Conservation (phyloP, 2,888 invertebrate genomes). For the Blastobasis lacticolella region DNA sequence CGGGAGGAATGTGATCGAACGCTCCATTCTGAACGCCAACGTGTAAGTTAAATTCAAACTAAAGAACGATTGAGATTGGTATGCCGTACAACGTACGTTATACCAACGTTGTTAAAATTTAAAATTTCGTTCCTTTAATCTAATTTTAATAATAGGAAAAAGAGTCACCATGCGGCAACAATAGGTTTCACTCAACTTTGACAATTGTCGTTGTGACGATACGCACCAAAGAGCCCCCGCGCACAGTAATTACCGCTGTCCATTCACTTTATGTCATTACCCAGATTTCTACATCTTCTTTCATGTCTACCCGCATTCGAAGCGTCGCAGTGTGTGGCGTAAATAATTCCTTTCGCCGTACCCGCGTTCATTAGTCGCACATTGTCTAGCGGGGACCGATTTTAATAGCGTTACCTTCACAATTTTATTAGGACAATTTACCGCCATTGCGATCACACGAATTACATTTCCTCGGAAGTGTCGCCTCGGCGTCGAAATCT, state of each 20-base stretch:
- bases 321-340: slow-evolving; percentile 57
- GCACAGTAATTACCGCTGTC: slow-evolving; percentile 63
- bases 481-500: slow-evolving; percentile 3
- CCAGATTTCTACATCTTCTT: slow-evolving; percentile 63
- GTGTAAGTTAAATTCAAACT: too few relatives aligned
- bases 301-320: slow-evolving; percentile 49
- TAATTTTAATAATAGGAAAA: slow-evolving; percentile 16
- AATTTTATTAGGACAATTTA: slow-evolving; percentile 54
- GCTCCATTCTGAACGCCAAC: slow-evolving; percentile 8
- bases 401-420: slow-evolving; percentile 54
- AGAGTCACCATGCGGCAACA: slow-evolving; percentile 22
- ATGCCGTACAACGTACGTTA: too few relatives aligned
- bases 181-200: slow-evolving; percentile 28
- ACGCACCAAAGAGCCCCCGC: slow-evolving; percentile 54
- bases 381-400: slow-evolving; percentile 51
- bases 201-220: slow-evolving; percentile 57
- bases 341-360: slow-evolving; percentile 59
- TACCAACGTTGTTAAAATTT: too few relatives aligned
- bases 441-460: slow-evolving; percentile 39
- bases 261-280: slow-evolving; percentile 69
- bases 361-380: slow-evolving; percentile 51
- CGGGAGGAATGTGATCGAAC: slow-evolving; percentile 19
- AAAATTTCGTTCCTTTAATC: neutral
- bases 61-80: too few relatives aligned
- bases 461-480: slow-evolving; percentile 27